Evolutionary conservation across 2,888 invertebrate genomes (phyloP), one percentile per base, ranked within the genome.

Genomic region (Neuroscelio doddi): DNA sequence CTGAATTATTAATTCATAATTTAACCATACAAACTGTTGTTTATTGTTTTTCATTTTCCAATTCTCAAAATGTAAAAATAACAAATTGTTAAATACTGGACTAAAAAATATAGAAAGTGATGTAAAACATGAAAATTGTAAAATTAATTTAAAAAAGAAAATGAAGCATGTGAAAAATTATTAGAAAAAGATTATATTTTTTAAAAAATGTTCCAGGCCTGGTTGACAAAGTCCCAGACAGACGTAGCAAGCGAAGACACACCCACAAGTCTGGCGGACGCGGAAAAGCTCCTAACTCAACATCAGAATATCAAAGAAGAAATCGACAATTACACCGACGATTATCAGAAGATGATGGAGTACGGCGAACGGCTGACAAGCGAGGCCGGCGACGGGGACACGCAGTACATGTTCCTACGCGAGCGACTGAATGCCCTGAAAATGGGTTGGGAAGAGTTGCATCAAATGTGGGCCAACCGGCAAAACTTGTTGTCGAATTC

Each of bases 391-490:
- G 91, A 95, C 84, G 93, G 96, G 85, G 99, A 99, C 87, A 97
- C 98, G 36, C 99, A 99, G 85, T 99, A 99, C 87, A 98, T 99
- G 98, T 99, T 99, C 94, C 88, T 99, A 78, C 91, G 98, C 66
- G 98, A 98, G 87, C 91, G 99, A 39, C 88, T 99, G 73, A 98
- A 97, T 89, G 99, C 98, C 0, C 87, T 99, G 51, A 96, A 98
- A 85, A 97, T 98, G 86, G 99, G 99, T 58, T 99, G 99, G 99
- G 96, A 96, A 69, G 99, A 99, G 83, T 87, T 99, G 64, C 95
- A 98, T 81, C 96, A 98, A 87, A 99, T 99, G 99, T 99, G 99
- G 98, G 98, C 97, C 85, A 98, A 98, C 87, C 87, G 98, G 26
- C 98, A 99, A 83, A 93, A 96, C 75, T 87, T 98, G 72, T 87